Evolutionary conservation across 2,797 vertebrate genomes (phyloP).

Genomic region (Acipenser oxyrinchus): DNA sequence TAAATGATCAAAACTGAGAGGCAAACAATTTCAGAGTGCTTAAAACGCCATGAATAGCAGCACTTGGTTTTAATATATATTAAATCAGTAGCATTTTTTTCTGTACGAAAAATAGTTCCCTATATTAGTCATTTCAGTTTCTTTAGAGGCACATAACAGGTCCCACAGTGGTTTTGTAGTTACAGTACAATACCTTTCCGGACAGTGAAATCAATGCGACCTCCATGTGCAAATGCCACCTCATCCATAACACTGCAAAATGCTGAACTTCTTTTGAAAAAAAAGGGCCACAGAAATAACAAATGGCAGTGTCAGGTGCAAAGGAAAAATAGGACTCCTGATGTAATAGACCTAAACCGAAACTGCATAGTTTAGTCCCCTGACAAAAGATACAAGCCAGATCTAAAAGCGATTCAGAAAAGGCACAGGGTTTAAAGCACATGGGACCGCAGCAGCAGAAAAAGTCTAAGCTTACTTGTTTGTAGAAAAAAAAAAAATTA

Average conservation of each 20-base stretch:
- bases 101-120: neutral
- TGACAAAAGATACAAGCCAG: neutral
- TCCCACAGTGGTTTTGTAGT: neutral
- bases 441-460: neutral
- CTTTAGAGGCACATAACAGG: neutral
- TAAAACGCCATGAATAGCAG: no score
- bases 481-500: neutral
- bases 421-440: neutral
- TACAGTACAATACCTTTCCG: neutral
- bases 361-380: neutral
- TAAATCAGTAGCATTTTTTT: no score
- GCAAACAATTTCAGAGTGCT: no score
- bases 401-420: neutral
- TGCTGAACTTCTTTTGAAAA: neutral
- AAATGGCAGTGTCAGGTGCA: neutral
- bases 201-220: neutral
- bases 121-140: neutral
- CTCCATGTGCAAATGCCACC: neutral
- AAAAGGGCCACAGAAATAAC: neutral
- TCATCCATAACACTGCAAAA: neutral
- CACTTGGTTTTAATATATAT: no score
- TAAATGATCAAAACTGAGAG: no score
- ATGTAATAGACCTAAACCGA: neutral
- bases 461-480: slow-evolving; percentile 1
- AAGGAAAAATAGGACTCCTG: neutral